phyloP scores from a whole-genome alignment of 2,888 invertebrate genomes.

The Drosophila engyochracea region DNA sequence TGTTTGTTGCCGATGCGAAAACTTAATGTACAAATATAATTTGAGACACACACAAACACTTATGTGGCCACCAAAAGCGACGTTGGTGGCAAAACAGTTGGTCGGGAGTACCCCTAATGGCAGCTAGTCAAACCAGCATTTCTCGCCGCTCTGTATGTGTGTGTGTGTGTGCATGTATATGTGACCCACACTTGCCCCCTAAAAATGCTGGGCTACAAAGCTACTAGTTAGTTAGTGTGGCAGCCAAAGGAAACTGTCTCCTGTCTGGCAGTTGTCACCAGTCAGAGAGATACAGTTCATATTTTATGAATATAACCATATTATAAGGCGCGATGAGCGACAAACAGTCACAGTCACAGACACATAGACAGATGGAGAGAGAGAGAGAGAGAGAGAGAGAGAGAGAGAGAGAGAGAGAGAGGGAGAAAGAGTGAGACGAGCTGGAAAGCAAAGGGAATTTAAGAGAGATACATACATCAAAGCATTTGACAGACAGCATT shows the following conservation, averaged over 20 bases:
- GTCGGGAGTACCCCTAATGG: conserved; percentile 39
- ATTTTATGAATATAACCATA: conserved; percentile 79
- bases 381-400: not conserved
- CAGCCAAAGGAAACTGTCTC: conserved; percentile 49
- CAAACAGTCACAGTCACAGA: conserved; percentile 35
- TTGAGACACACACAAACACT: conserved; percentile 79
- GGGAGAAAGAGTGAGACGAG: conserved; percentile 2
- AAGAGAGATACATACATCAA: conserved; percentile 67
- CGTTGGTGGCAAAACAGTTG: conserved; percentile 22
- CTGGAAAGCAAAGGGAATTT: conserved; percentile 42
- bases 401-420: not conserved
- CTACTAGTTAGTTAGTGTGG: conserved; percentile 55
- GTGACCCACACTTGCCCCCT: conserved; percentile 61
- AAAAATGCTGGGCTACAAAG: conserved; percentile 64
- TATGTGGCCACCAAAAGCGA: conserved; percentile 68
- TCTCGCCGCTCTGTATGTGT: not conserved
- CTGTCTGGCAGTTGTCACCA: conserved; percentile 57
- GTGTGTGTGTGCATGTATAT: conserved; percentile 23
- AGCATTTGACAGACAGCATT: conserved; percentile 59
- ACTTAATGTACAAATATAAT: conserved; percentile 81
- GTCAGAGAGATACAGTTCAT: conserved; percentile 55
- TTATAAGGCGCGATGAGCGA: conserved; percentile 64
- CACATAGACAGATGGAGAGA: not conserved
- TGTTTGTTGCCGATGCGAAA: conserved; percentile 64
- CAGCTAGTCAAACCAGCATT: conserved; percentile 58